Evolutionary conservation across 37 sponge, comb jelly and placozoan genomes (phyloP).

Genomic region (Amphimedon queenslandica): DNA sequence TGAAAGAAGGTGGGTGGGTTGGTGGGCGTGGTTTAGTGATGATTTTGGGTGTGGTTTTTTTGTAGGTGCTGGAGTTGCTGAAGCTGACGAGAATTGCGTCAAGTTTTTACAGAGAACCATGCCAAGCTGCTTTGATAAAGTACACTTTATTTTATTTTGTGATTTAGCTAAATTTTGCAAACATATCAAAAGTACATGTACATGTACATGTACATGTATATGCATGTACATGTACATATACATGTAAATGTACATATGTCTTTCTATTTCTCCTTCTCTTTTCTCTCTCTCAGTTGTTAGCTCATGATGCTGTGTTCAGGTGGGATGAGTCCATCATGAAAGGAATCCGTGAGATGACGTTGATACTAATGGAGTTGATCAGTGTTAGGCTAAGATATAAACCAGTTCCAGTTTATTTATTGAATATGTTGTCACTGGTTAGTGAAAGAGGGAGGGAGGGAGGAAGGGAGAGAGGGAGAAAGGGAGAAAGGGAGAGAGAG

Average conservation of each 20-base stretch:
- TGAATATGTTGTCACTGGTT: constrained; percentile 64
- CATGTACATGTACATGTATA: constrained; percentile 18
- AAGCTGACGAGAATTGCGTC: constrained; percentile 80
- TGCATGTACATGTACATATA: not conserved
- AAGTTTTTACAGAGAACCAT: constrained; percentile 73
- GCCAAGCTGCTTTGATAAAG: constrained; percentile 75
- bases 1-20: constrained; percentile 43
- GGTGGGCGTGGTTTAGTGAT: too few species aligned
- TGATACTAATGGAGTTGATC: constrained; percentile 71
- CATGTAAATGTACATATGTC: not conserved
- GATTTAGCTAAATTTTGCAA: not conserved
- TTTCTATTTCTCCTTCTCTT: not conserved
- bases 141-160: not conserved
- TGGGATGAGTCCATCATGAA: constrained; percentile 84
- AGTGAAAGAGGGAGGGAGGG: not conserved
- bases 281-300: constrained; percentile 55
- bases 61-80: constrained; percentile 69
- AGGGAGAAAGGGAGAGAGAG: constrained; percentile 11
- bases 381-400: constrained; percentile 63
- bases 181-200: too few species aligned
- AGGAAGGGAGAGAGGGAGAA: not conserved
- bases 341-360: constrained; percentile 82
- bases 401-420: constrained; percentile 61
- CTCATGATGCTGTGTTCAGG: constrained; percentile 81
- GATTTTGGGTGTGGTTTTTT: not conserved